Base-by-base conservation (phyloP, 2,888 invertebrate species). In the Eristalis tenax region DNA sequence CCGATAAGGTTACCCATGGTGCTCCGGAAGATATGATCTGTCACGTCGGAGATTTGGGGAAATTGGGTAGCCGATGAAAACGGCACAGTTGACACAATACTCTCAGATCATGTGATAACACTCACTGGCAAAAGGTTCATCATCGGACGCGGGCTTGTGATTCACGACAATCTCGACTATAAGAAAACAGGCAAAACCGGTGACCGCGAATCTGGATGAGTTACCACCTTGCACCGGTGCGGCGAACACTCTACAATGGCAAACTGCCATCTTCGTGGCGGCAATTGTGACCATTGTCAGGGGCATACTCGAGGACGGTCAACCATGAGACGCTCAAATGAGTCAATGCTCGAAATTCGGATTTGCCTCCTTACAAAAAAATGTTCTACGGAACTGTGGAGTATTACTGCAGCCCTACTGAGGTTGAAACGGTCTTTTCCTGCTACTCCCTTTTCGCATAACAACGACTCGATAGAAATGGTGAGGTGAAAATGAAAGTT, bases 1-100 rank as follows among this genome's bases (percentile, higher is more conserved):
- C 98, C 43, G 94, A 95, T 82, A 94, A 95, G 89, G 94, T 95
- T 89, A 93, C 94, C 15, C 98, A 98, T 92, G 97, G 97, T 10
- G 96, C 95, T 22, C 97, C 96, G 0, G 91, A 93, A 2, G 96
- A 96, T 89, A 92, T 93, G 4, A 94, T 94, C 50, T 95, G 97
- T 66, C 98, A 98, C 91, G 96, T 96, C 1, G 98, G 98, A 3
- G 98, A 98, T 92, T 94, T 98, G 73, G 98, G 98, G 28, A 98
- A 98, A n/a, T n/a, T 93, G 94, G 65, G 91, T 93, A n/a, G 96
- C 96, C 26, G 94, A 95, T 90, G 91, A 91, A 0, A 90, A 93
- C 35, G 95, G 95, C 8, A 91, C 93, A n/a, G 95, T 95, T 0
- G 92, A 91, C 11, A 91, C 97, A 38, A 93, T 95, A 89, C 94